phyloP scores from a whole-genome alignment of 2,113 vertebrate genomes.

The Plecturocebus donacophilus region DNA sequence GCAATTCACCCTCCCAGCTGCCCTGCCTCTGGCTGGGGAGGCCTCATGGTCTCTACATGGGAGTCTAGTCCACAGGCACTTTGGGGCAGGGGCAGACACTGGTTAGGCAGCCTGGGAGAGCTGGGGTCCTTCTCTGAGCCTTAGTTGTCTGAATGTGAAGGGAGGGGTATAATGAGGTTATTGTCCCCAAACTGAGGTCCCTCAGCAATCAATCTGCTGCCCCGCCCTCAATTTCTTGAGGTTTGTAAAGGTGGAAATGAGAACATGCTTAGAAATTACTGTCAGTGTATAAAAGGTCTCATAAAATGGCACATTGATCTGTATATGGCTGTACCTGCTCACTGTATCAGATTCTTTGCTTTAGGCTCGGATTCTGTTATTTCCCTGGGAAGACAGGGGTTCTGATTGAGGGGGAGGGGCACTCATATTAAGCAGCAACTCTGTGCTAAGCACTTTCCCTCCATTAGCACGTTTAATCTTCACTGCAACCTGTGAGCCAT shows the following conservation, averaged over 20 bases:
- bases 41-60: not conserved
- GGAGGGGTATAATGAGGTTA: not conserved
- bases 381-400: not conserved
- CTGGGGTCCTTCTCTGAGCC: not conserved
- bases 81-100: not conserved
- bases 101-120: not conserved
- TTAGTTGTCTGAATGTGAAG: not conserved
- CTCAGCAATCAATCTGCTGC: not conserved
- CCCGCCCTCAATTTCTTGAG: not conserved
- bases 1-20: not conserved
- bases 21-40: not conserved
- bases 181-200: not conserved
- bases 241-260: not conserved
- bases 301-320: not conserved
- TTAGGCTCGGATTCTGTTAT: not conserved
- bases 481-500: not conserved
- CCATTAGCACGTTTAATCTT: not conserved
- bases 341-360: slow-evolving; percentile 1
- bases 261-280: not conserved
- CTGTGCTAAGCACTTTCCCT: not conserved
- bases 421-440: not conserved
- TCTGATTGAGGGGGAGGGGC: not conserved
- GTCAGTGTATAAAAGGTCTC: not conserved
- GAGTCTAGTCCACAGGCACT: not conserved
- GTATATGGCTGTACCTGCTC: not conserved